These are phyloP conservation scores for Cotesia vestalis DNA, from an alignment of 1,140 invertebrate genomes.

Conservation along the genomic window DNA sequence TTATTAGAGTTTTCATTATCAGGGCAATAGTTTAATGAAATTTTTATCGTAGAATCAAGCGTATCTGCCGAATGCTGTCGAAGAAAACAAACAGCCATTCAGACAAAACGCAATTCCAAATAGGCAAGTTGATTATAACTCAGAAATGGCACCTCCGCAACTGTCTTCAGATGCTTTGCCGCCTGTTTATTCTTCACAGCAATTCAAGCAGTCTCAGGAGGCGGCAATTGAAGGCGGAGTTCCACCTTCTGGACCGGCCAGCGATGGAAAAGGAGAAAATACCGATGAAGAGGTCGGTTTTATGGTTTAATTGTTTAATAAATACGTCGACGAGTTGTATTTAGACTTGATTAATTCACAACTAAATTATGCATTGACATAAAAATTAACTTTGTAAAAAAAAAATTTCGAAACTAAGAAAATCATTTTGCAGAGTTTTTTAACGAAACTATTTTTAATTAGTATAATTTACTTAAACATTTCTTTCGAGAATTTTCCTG, in stretches of 20 bases:
- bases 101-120: constrained; percentile 46
- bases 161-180: constrained; percentile 53
- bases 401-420: no score
- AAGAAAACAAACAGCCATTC: constrained; percentile 50
- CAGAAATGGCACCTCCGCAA: constrained; percentile 50
- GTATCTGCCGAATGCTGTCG: constrained; percentile 51
- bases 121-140: constrained; percentile 46
- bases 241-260: constrained; percentile 15
- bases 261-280: constrained; percentile 26
- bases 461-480: no score
- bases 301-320: no score
- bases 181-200: constrained; percentile 54
- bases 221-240: constrained; percentile 27
- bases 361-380: no score
- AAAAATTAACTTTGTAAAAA: no score
- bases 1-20: no score
- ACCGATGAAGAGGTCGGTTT: constrained; percentile 38
- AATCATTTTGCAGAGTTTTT: no score
- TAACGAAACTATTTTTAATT: no score
- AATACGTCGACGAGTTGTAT: no score
- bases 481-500: no score
- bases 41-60: constrained; percentile 50
- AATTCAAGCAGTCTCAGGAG: constrained; percentile 44
- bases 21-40: background rate
- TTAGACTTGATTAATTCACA: no score